phyloP scores from a whole-genome alignment of 2,888 invertebrate genomes.

The Hoplodrina ambigua region DNA sequence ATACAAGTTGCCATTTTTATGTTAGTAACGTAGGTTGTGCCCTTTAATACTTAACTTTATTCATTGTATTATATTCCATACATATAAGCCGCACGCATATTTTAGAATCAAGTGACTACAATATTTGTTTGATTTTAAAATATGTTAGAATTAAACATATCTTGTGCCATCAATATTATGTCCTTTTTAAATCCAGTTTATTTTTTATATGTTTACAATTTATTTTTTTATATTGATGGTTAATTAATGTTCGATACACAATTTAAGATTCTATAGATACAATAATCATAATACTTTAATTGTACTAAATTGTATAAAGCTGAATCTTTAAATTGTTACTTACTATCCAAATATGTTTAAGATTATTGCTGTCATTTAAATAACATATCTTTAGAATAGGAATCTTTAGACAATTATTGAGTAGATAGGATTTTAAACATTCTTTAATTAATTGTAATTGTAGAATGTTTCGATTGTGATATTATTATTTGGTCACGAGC shows the following conservation, averaged over 20 bases:
- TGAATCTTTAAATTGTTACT: constrained; percentile 34
- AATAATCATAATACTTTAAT: constrained; percentile 16
- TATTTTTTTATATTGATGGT: constrained; percentile 25
- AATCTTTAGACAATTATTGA: constrained; percentile 37
- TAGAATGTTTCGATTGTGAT: constrained; percentile 61
- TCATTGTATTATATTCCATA: constrained; percentile 37
- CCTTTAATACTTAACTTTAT: constrained; percentile 39
- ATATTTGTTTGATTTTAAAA: constrained; percentile 47
- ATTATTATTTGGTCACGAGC: constrained; percentile 51
- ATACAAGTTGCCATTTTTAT: constrained; percentile 46
- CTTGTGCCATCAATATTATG: constrained; percentile 45
- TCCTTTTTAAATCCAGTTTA: constrained; percentile 18
- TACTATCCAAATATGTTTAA: constrained; percentile 34
- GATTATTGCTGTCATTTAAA: constrained; percentile 43
- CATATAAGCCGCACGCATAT: constrained; percentile 23
- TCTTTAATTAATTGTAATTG: constrained; percentile 30
- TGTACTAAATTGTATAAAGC: constrained; percentile 30
- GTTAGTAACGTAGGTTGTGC: constrained; percentile 59
- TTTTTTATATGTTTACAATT: constrained; percentile 34
- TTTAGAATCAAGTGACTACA: constrained; percentile 53
- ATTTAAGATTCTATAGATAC: constrained; percentile 28
- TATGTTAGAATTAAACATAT: constrained; percentile 42
- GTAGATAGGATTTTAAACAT: constrained; percentile 50
- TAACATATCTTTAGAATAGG: constrained; percentile 56
- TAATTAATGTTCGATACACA: constrained; percentile 26